Conservation (phyloP, 2,113 vertebrate genomes). For the Notothenia coriiceps region DNA sequence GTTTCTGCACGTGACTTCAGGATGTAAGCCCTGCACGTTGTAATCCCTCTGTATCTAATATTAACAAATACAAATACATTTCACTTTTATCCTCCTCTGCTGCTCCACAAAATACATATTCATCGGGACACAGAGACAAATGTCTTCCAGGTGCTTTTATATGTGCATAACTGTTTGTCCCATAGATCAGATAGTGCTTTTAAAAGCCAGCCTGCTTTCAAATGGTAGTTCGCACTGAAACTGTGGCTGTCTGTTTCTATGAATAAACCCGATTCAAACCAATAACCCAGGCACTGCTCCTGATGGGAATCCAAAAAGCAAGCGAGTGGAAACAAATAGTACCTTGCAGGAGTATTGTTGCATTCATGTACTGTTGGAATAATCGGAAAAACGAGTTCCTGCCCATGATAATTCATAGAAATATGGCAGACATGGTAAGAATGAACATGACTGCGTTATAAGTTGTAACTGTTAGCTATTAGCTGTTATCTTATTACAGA, state of each 20-base stretch:
- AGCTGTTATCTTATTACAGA: too few relatives aligned
- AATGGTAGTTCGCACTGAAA: neutral
- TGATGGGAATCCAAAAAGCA: too few relatives aligned
- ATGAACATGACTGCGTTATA: too few relatives aligned
- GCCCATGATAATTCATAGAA: too few relatives aligned
- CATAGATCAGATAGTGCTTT: conserved; percentile 14
- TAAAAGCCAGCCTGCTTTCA: conserved; percentile 33
- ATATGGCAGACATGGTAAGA: too few relatives aligned
- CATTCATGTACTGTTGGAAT: too few relatives aligned
- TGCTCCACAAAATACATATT: conserved; percentile 14
- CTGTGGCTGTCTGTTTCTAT: neutral
- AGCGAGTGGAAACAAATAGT: too few relatives aligned
- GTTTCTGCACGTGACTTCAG: neutral
- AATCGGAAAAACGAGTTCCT: too few relatives aligned
- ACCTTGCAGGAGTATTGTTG: too few relatives aligned
- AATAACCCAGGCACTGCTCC: neutral
- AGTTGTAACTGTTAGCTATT: too few relatives aligned
- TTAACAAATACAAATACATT: neutral
- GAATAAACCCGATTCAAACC: neutral
- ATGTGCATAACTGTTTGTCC: conserved; percentile 33
- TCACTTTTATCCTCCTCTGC: neutral
- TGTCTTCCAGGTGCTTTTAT: conserved; percentile 22
- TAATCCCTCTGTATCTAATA: neutral
- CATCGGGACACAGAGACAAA: conserved; percentile 16
- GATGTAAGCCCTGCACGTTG: neutral